phyloP scores from a whole-genome alignment of 2,888 invertebrate species.

The Xylophagus ater region DNA sequence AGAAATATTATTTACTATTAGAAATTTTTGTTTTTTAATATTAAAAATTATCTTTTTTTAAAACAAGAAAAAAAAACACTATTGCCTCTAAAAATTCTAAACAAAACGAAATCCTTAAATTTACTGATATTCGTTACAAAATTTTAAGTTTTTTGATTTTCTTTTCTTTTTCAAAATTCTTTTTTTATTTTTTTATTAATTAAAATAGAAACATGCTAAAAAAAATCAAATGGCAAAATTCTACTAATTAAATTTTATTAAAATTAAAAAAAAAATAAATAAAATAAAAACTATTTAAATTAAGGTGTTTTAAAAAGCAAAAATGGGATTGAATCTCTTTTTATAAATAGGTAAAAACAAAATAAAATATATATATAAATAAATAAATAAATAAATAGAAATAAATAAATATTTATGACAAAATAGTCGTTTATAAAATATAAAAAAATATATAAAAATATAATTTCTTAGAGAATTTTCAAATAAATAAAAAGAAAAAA shows the following conservation, averaged over 20 bases:
- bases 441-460: constrained; percentile 10
- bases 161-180: too few relatives aligned
- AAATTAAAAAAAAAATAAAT: too few relatives aligned
- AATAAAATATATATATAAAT: constrained; percentile 10
- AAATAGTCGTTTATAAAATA: constrained; percentile 7
- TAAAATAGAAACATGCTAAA: too few relatives aligned
- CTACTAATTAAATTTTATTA: too few relatives aligned
- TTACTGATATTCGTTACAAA: too few relatives aligned
- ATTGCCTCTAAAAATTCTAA: too few relatives aligned
- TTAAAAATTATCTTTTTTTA: not conserved
- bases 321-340: constrained; percentile 8
- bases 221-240: too few relatives aligned
- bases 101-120: too few relatives aligned
- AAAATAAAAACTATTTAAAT: too few relatives aligned
- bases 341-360: constrained; percentile 6
- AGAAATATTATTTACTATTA: not conserved
- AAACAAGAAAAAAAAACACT: not conserved
- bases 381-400: constrained; percentile 12
- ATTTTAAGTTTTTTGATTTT: too few relatives aligned
- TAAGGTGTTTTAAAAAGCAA: too few relatives aligned
- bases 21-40: not conserved
- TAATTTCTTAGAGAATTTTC: not conserved
- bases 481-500: constrained; percentile 3
- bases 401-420: constrained; percentile 10
- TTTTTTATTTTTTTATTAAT: too few relatives aligned